Evolutionary conservation across 2,888 invertebrate species (phyloP).

Genomic region (Napeogenes inachia): DNA sequence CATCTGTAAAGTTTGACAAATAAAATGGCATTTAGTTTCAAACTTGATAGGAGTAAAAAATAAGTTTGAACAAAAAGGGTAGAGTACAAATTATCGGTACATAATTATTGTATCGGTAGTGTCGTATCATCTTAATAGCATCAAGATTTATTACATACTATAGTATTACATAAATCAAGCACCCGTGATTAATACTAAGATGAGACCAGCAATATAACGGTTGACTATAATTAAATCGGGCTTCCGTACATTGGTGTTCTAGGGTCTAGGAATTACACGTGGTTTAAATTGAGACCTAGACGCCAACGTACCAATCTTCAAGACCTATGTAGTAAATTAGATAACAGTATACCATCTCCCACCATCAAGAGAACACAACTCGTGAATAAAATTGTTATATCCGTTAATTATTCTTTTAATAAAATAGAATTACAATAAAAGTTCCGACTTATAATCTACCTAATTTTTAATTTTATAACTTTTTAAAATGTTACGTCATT

Average conservation of each 20-base stretch:
- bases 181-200: constrained; percentile 69
- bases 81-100: constrained; percentile 12
- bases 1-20: too few species aligned
- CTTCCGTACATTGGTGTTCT: constrained; percentile 57
- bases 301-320: constrained; percentile 38
- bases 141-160: constrained; percentile 50
- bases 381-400: neutral
- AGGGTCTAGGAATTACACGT: constrained; percentile 33
- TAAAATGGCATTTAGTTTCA: too few species aligned
- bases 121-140: constrained; percentile 55
- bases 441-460: too few species aligned
- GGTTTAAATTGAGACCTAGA: constrained; percentile 43
- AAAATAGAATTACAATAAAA: too few species aligned
- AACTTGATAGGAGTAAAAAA: neutral
- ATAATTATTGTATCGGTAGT: constrained; percentile 22
- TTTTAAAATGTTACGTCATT: too few species aligned
- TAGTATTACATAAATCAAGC: constrained; percentile 72
- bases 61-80: neutral
- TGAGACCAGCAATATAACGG: constrained; percentile 71
- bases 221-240: constrained; percentile 68
- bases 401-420: neutral
- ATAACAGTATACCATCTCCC: constrained; percentile 21
- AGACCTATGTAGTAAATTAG: constrained; percentile 20
- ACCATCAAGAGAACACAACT: neutral
- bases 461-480: too few species aligned